Conservation (phyloP, 2,888 invertebrate species). For the Agrochola lota region DNA sequence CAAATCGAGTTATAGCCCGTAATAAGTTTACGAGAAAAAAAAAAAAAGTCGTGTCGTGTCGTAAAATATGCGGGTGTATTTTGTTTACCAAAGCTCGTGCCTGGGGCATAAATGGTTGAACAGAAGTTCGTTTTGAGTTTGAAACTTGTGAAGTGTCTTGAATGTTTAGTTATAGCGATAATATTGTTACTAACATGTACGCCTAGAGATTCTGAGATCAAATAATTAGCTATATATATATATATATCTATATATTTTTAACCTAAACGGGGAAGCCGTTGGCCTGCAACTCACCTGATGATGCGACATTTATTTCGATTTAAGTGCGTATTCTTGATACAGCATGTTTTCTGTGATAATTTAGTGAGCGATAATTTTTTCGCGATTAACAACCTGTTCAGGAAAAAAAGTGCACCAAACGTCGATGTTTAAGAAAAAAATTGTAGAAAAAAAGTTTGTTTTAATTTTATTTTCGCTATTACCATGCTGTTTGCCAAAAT, state of each 20-base stretch:
- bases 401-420: too few relatives aligned
- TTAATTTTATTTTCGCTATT: too few relatives aligned
- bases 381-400: too few relatives aligned
- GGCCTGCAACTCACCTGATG: too few relatives aligned
- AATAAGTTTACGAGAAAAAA: conserved; percentile 62
- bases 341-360: too few relatives aligned
- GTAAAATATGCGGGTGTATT: conserved; percentile 52
- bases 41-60: conserved; percentile 47
- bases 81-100: conserved; percentile 42
- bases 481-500: too few relatives aligned
- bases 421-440: too few relatives aligned
- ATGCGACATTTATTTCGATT: neutral
- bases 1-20: conserved; percentile 71
- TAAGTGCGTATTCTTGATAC: too few relatives aligned
- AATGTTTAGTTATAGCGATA: conserved; percentile 51
- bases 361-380: too few relatives aligned
- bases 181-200: conserved; percentile 26
- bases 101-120: conserved; percentile 44
- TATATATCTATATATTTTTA: too few relatives aligned
- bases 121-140: conserved; percentile 50
- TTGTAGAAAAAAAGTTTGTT: too few relatives aligned
- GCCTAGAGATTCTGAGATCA: neutral
- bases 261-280: too few relatives aligned
- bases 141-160: conserved; percentile 52
- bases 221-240: neutral